These are phyloP conservation scores for Bovichtus variegatus DNA, from an alignment of 2,797 vertebrate genomes.

Conservation along the genomic window DNA sequence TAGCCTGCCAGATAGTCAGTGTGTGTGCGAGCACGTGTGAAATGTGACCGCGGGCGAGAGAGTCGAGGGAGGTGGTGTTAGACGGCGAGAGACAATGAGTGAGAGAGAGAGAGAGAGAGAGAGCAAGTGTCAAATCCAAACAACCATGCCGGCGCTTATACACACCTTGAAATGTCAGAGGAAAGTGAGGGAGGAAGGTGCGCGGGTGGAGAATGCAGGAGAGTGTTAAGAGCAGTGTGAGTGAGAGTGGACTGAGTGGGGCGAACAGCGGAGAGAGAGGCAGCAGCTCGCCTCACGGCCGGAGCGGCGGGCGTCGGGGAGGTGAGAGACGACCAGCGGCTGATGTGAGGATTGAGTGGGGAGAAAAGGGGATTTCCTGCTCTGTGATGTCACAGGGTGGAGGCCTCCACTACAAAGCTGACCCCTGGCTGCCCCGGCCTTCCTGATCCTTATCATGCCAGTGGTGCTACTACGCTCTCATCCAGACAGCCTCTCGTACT, in stretches of 20 bases:
- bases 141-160: slow-evolving; percentile 22
- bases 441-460: slow-evolving; percentile 25
- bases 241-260: slow-evolving; percentile 40
- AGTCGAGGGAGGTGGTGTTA: slow-evolving; percentile 6
- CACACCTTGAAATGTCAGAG: slow-evolving; percentile 52
- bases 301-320: slow-evolving; percentile 28
- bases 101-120: not conserved
- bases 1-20: slow-evolving; percentile 29
- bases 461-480: slow-evolving; percentile 7
- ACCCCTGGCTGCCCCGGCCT: slow-evolving; percentile 23
- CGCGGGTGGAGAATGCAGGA: slow-evolving; percentile 16
- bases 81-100: slow-evolving; percentile 27
- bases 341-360: slow-evolving; percentile 6
- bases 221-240: slow-evolving; percentile 22
- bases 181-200: slow-evolving; percentile 22
- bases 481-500: not conserved
- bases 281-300: slow-evolving; percentile 31
- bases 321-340: slow-evolving; percentile 5
- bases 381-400: slow-evolving; percentile 47
- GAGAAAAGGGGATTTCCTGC: slow-evolving; percentile 26
- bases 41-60: slow-evolving; percentile 33
- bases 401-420: slow-evolving; percentile 41
- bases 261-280: slow-evolving; percentile 22
- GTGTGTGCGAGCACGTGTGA: slow-evolving; percentile 49
- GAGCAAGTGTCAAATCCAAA: slow-evolving; percentile 43